Conservation (phyloP, 2,888 invertebrate species). For the Cinara cedri region DNA sequence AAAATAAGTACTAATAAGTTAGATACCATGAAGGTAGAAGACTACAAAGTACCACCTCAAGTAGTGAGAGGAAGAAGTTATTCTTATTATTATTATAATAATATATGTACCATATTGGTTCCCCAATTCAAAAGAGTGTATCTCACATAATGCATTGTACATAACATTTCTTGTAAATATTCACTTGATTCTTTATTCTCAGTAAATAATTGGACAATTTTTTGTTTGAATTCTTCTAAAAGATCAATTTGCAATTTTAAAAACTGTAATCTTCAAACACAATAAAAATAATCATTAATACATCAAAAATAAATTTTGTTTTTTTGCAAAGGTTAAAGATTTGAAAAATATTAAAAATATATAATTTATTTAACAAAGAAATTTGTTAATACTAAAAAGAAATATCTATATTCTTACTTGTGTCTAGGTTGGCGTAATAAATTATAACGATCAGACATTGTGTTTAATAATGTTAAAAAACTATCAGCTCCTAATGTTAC, state of each 20-base stretch:
- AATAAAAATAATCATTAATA: conserved; percentile 11
- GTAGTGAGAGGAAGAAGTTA: no score
- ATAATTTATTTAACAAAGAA: no score
- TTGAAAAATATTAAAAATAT: no score
- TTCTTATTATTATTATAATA: no score
- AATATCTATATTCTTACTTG: conserved; percentile 64
- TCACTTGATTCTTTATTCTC: conserved; percentile 68
- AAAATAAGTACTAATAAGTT: no score
- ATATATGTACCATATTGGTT: conserved; percentile 70
- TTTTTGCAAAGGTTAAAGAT: no score
- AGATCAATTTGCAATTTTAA: conserved; percentile 86
- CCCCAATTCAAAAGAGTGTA: conserved; percentile 79
- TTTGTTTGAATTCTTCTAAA: conserved; percentile 87
- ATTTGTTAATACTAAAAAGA: no score
- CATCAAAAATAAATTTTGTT: conserved; percentile 14
- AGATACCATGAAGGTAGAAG: no score
- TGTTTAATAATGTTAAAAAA: conserved; percentile 82
- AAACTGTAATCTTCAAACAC: conserved; percentile 74
- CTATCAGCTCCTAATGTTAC: conserved; percentile 89
- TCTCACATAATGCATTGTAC: conserved; percentile 75
- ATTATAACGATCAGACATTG: conserved; percentile 86
- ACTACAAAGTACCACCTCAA: no score
- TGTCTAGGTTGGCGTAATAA: conserved; percentile 83
- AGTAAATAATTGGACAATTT: conserved; percentile 79
- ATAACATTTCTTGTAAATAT: conserved; percentile 72